phyloP scores from a whole-genome alignment of 1,140 invertebrate genomes.

The Andrena cerasifolii region DNA sequence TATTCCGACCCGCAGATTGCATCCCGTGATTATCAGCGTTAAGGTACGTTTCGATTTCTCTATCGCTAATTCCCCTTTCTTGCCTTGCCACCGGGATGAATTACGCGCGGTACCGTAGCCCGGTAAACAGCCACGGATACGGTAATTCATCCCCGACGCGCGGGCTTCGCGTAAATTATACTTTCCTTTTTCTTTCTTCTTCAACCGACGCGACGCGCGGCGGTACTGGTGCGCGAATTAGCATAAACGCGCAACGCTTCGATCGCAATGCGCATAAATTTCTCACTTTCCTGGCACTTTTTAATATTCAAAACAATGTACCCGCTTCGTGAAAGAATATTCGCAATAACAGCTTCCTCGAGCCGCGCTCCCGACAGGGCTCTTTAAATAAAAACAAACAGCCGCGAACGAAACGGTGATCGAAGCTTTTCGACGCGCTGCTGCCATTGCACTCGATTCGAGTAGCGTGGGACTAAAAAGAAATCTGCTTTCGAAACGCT shows the following conservation, averaged over 20 bases:
- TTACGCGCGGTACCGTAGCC: not conserved
- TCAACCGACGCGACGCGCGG: not conserved
- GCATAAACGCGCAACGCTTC: conserved; percentile 35
- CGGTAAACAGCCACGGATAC: not conserved
- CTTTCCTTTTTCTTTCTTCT: conserved; percentile 14
- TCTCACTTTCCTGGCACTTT: not conserved
- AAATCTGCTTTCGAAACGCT: not conserved
- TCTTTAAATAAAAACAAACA: too few species aligned
- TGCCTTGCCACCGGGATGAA: conserved; percentile 7
- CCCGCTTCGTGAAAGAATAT: too few species aligned
- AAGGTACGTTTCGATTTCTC: not conserved
- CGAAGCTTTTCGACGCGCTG: too few species aligned
- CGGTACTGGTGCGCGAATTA: conserved; percentile 13
- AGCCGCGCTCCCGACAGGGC: too few species aligned
- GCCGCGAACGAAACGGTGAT: too few species aligned
- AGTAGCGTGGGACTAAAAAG: too few species aligned
- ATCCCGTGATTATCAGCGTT: conserved; percentile 19
- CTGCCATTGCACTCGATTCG: too few species aligned
- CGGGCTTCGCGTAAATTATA: conserved; percentile 25
- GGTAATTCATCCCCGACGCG: conserved; percentile 23
- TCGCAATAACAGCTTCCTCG: too few species aligned
- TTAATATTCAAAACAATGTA: not conserved
- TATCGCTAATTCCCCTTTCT: conserved; percentile 9
- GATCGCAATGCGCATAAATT: conserved; percentile 21
- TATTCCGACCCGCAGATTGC: not conserved